phyloP scores from a whole-genome alignment of 2,888 invertebrate genomes.

The Brachyopa scutellaris region DNA sequence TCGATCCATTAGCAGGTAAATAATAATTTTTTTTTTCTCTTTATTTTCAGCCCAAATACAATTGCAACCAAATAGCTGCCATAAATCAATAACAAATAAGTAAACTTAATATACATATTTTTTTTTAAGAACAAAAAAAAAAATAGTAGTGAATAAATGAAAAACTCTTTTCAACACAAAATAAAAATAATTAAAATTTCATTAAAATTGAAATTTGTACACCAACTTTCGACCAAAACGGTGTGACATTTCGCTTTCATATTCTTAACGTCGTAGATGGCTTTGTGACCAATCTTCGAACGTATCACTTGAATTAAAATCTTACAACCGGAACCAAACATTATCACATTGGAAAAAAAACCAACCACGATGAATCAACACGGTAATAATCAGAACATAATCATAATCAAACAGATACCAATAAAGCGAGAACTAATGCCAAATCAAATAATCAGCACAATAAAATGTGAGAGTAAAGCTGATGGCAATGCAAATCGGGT shows the following conservation, averaged over 20 bases:
- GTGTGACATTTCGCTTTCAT: not conserved
- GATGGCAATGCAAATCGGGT: conserved; percentile 54
- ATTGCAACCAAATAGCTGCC: conserved; percentile 29
- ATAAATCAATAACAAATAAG: conserved; percentile 23
- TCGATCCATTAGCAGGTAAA: conserved; percentile 1
- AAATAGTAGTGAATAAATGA: not conserved
- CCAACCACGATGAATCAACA: conserved; percentile 66
- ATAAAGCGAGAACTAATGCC: conserved; percentile 54
- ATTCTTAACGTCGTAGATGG: not conserved
- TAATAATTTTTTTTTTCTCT: conserved; percentile 1
- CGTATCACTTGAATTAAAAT: too few species aligned
- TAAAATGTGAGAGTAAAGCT: conserved; percentile 56
- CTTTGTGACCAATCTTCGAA: too few species aligned
- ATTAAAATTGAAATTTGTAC: not conserved
- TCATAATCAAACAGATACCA: conserved; percentile 63
- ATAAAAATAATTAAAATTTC: not conserved
- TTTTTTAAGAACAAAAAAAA: not conserved
- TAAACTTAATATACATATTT: too few species aligned
- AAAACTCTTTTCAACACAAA: not conserved
- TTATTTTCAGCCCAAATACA: conserved; percentile 27
- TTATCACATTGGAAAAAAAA: not conserved
- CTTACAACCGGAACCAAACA: too few species aligned
- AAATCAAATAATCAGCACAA: conserved; percentile 61
- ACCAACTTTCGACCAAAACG: conserved; percentile 10
- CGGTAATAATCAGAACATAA: conserved; percentile 62